Evolutionary conservation across 2,888 invertebrate genomes (phyloP).

Genomic region (Drosophila monieri): DNA sequence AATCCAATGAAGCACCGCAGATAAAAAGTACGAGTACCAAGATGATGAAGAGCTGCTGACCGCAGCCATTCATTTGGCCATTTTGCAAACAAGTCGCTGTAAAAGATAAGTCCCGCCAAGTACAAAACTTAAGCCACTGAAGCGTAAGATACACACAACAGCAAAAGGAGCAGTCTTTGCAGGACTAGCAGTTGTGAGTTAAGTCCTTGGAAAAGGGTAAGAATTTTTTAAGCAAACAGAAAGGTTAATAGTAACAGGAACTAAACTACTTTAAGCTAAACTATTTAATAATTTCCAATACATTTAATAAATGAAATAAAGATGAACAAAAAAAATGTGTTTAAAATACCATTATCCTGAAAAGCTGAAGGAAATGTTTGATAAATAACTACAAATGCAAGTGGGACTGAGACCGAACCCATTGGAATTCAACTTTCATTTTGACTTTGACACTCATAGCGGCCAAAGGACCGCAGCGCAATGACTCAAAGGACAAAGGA

Average conservation of each 20-base stretch:
- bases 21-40: conserved; percentile 11
- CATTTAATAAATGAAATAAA: no score
- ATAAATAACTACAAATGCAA: conserved; percentile 11
- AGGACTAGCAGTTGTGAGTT: conserved; percentile 14
- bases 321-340: not conserved
- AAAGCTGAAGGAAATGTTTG: not conserved
- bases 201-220: not conserved
- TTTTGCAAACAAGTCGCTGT: conserved; percentile 75
- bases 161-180: conserved; percentile 21
- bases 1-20: conserved; percentile 32
- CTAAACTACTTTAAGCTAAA: not conserved
- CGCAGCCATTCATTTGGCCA: conserved; percentile 77
- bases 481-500: conserved; percentile 56
- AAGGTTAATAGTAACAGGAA: not conserved
- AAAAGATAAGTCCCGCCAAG: conserved; percentile 73
- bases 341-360: not conserved
- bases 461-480: conserved; percentile 57
- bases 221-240: conserved; percentile 6
- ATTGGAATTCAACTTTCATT: conserved; percentile 9
- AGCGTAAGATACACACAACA: conserved; percentile 70
- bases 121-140: conserved; percentile 73
- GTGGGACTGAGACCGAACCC: conserved; percentile 3
- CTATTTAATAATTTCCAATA: no score
- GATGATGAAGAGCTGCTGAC: conserved; percentile 56
- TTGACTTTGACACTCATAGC: conserved; percentile 34